Percentiles rank a stretch among this genome's conserved stretches.
Conservation (phyloP, 2,113 vertebrate species). For the pig (Sus scrofa) region DNA sequence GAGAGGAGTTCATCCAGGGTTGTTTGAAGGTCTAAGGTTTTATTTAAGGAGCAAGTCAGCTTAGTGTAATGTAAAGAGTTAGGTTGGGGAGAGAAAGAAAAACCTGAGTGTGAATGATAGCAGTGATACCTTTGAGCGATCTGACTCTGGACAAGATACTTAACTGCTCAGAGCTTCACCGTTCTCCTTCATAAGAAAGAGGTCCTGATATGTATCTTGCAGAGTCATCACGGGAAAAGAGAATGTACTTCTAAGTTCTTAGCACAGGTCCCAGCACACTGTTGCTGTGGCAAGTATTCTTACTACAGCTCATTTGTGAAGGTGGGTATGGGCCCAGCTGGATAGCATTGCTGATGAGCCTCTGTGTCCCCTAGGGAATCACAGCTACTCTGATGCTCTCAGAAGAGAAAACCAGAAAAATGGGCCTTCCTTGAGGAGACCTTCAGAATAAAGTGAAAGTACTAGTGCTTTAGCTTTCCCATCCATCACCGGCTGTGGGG, state of each 20-base stretch:
- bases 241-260: accelerated
- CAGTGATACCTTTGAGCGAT: background rate
- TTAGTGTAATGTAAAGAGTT: background rate
- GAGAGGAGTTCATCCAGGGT: background rate
- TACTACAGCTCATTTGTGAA: background rate
- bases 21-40: background rate
- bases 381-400: background rate
- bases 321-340: background rate
- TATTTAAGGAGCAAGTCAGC: background rate
- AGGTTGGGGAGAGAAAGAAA: background rate
- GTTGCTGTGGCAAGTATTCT: too few species aligned
- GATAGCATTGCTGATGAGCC: accelerated
- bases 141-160: background rate
- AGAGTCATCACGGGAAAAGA: background rate
- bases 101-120: background rate
- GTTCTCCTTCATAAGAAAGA: background rate
- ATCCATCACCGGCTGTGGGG: background rate
- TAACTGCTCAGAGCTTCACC: background rate
- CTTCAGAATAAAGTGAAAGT: background rate
- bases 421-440: background rate
- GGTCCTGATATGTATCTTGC: background rate
- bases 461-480: background rate
- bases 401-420: background rate
- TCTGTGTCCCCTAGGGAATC: background rate
- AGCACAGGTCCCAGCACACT: background rate